These are phyloP conservation scores for Xiphias gladius DNA, from an alignment of 2,113 vertebrate genomes.

Conservation along the genomic window DNA sequence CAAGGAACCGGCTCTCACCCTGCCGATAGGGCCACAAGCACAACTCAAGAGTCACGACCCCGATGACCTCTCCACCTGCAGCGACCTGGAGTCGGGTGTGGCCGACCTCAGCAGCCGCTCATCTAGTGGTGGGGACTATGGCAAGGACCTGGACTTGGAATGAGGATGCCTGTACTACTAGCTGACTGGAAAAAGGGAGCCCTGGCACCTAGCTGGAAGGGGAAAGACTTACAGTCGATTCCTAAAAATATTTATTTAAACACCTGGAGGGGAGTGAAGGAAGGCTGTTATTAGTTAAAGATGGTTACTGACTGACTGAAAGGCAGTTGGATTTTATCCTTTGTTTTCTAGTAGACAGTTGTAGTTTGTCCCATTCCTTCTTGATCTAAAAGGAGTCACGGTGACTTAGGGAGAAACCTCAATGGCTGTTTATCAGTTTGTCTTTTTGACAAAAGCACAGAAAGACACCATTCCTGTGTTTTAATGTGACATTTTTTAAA, in stretches of 20 bases:
- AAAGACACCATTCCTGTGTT: not conserved
- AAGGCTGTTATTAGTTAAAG: not conserved
- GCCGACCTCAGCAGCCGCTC: constrained; percentile 93
- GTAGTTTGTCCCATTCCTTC: not conserved
- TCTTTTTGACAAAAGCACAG: not conserved
- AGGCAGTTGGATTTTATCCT: not conserved
- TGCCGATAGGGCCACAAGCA: constrained; percentile 84
- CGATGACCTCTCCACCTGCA: constrained; percentile 90
- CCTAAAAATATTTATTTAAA: constrained; percentile 12
- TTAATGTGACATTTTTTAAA: not conserved
- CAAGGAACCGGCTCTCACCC: constrained; percentile 82
- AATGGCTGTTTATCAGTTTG: not conserved
- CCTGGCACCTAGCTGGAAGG: not conserved
- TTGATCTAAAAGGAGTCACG: not conserved
- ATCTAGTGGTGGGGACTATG: constrained; percentile 88
- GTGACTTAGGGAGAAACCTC: constrained; percentile 9
- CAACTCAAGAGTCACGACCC: constrained; percentile 86
- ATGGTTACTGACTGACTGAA: not conserved
- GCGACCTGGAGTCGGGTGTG: constrained; percentile 94
- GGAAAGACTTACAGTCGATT: not conserved
- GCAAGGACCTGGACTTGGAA: constrained; percentile 89
- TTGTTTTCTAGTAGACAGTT: not conserved
- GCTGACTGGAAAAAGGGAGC: constrained; percentile 69
- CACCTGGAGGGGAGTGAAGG: not conserved
- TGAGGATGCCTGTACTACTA: constrained; percentile 83